phyloP scores from a whole-genome alignment of 2,888 invertebrate species.

The Chromoteleia sp. region DNA sequence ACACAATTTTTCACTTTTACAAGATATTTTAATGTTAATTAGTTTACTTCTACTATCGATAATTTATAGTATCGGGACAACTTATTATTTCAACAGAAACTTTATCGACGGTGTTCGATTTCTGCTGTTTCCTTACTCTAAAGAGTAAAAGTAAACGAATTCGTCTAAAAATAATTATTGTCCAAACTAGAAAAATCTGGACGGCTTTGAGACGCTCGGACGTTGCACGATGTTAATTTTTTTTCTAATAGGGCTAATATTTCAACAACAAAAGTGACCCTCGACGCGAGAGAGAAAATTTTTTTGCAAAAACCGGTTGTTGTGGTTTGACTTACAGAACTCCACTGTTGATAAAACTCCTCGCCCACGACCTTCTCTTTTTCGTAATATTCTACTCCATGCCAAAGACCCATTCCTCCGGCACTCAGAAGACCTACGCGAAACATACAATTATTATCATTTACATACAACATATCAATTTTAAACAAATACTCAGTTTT shows the following conservation, averaged over 20 bases:
- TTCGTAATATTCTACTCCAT: constrained; percentile 97
- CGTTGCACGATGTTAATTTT: background rate
- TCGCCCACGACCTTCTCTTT: constrained; percentile 97
- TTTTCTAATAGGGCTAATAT: background rate
- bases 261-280: constrained; percentile 31
- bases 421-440: constrained; percentile 93
- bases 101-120: too few relatives aligned
- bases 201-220: background rate
- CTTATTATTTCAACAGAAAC: too few relatives aligned
- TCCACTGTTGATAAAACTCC: constrained; percentile 97
- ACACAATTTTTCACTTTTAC: too few relatives aligned
- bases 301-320: constrained; percentile 41
- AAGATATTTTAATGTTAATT: too few relatives aligned
- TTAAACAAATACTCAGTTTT: too few relatives aligned
- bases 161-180: background rate
- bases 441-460: constrained; percentile 37
- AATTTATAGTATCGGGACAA: too few relatives aligned
- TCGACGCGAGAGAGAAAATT: constrained; percentile 22
- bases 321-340: constrained; percentile 88
- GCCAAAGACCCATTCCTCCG: constrained; percentile 98
- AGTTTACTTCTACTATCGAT: too few relatives aligned
- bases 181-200: too few relatives aligned
- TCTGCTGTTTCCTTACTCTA: background rate
- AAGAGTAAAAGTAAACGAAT: constrained; percentile 1
- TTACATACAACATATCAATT: background rate